Conservation (phyloP, 2,797 vertebrate species). For the Trachops cirrhosus region DNA sequence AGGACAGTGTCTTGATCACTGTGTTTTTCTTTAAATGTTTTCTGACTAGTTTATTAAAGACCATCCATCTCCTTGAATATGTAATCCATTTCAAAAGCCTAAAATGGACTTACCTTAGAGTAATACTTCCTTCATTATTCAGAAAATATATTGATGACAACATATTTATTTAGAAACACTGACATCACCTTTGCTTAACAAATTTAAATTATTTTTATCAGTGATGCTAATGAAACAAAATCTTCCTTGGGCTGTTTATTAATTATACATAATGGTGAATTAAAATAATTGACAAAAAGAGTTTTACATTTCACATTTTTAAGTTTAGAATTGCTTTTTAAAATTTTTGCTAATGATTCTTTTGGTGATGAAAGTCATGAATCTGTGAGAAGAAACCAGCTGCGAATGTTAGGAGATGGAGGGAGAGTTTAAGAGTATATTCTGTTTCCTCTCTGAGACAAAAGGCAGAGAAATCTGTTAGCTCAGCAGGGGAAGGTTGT, state of each 20-base stretch:
- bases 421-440: conserved; percentile 49
- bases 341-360: conserved; percentile 20
- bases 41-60: not conserved
- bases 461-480: conserved; percentile 61
- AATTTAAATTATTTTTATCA: conserved; percentile 3
- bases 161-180: not conserved
- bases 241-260: not conserved
- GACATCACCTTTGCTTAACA: not conserved
- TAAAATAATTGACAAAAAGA: not conserved
- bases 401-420: conserved; percentile 44
- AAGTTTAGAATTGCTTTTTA: conserved; percentile 52
- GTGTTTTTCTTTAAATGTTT: not conserved
- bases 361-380: conserved; percentile 29
- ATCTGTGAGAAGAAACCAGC: conserved; percentile 53
- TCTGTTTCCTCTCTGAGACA: conserved; percentile 54
- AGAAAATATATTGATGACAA: conserved; percentile 5
- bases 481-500: conserved; percentile 36
- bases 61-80: not conserved
- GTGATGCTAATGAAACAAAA: not conserved
- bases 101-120: not conserved
- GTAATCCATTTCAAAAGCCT: not conserved
- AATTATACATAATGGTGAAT: not conserved
- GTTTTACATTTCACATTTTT: not conserved
- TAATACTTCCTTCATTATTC: not conserved
- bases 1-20: not conserved